phyloP scores from a whole-genome alignment of 2,113 vertebrate genomes.

The Cryptomyrus ogoouensis region DNA sequence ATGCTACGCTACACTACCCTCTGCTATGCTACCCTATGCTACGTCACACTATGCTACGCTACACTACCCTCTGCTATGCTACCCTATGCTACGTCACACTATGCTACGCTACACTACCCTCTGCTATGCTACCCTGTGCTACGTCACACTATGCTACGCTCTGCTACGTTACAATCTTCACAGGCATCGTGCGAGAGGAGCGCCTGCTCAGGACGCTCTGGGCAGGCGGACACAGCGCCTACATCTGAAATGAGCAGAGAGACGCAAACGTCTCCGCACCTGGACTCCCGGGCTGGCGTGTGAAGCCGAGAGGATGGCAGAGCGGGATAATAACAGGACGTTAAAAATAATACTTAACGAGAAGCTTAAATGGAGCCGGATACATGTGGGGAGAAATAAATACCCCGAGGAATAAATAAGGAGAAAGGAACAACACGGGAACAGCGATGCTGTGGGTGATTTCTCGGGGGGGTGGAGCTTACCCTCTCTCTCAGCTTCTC shows the following conservation, averaged over 20 bases:
- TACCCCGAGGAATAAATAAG: background rate
- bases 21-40: background rate
- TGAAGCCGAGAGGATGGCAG: background rate
- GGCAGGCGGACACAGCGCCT: background rate
- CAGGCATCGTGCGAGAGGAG: background rate
- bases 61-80: too few species aligned
- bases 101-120: too few species aligned
- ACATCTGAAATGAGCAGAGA: background rate
- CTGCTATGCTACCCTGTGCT: too few species aligned
- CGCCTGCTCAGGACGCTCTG: background rate
- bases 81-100: too few species aligned
- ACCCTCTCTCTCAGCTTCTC: constrained; percentile 70
- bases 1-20: too few species aligned
- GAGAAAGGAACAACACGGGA: too few species aligned
- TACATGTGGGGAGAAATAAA: background rate
- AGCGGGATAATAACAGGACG: background rate
- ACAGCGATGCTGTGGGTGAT: background rate
- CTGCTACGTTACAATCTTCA: background rate
- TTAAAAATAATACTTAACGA: background rate
- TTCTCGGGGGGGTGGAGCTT: background rate
- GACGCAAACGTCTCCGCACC: background rate
- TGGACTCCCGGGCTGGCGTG: background rate
- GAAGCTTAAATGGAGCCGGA: background rate
- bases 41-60: background rate
- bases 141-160: background rate